Evolutionary conservation across 92 coral and sea anemone species (phyloP), one percentile per base, ranked within the genome.

Genomic region (Galaxea fascicularis): DNA sequence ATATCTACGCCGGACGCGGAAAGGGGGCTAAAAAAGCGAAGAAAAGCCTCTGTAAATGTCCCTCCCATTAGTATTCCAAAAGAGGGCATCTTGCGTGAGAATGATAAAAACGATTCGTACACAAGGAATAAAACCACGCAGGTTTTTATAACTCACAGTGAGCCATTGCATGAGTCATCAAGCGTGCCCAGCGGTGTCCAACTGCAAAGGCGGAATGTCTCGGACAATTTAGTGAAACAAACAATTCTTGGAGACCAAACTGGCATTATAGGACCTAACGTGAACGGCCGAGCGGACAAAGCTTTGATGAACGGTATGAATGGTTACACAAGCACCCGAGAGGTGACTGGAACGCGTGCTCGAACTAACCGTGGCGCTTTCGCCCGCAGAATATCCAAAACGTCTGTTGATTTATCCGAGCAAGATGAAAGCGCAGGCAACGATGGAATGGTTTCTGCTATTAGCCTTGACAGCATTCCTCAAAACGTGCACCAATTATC

Each of bases 151-250:
- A 44, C 56, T 57, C 86, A 41, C 56, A 82, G 86, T 82, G 74
- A 54, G 86, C 49, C 29, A 72, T 17, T 70, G 28, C 26, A 82
- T 71, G 78, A 82, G 71, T 82, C 78, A 82, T 71, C 86, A 57
- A 69, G 56, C 65, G 78, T 26, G 26, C 86, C 58, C 86, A 82
- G 78, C 78, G 16, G 56, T 58, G 65, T 14, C 70, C 41, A 52
- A 25, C 41, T 69, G 7, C 52, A 35, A 70, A 68, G 53, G 31
- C 76, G 31, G 51, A 71, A 71, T 47, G 59, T 17, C 51, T 0
- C 35, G 16, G 14, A 60, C 82, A 11, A 59, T 64, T 26, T 10
- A 8, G 15, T 22, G 35, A 29, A 68, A 82, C 71, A 71, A 18
- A 16, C 25, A 66, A 39, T 8, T 22, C 20, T 27, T 20, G 44